A percentile compares a stretch with the other conserved stretches of the same genome.
Evolutionary conservation across 2,113 vertebrate genomes (phyloP).

Genomic region (Porphyrio hochstetteri): DNA sequence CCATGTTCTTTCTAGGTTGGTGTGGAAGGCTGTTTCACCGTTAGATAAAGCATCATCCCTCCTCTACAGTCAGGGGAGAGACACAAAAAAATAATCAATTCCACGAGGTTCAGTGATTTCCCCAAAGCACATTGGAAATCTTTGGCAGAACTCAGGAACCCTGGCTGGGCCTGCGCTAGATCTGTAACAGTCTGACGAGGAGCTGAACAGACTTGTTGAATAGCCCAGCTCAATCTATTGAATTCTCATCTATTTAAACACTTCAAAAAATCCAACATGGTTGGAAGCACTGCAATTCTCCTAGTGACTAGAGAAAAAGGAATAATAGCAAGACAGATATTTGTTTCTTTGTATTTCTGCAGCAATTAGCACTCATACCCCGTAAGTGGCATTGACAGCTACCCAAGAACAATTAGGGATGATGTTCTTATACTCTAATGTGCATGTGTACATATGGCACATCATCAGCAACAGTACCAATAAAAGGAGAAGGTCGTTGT

Average conservation of each 20-base stretch:
- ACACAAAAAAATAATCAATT: not conserved
- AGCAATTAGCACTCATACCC: constrained; percentile 33
- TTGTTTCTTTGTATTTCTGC: constrained; percentile 35
- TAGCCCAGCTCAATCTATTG: not conserved
- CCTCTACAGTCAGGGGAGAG: not conserved
- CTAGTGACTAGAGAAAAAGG: not conserved
- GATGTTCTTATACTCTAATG: constrained; percentile 37
- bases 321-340: constrained; percentile 20
- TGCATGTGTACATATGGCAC: constrained; percentile 53
- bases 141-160: not conserved
- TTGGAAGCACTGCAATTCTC: not conserved
- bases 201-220: constrained; percentile 1
- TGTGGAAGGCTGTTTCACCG: not conserved
- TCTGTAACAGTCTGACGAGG: not conserved
- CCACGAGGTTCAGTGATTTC: not conserved
- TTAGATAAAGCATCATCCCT: not conserved
- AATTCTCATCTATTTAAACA: constrained; percentile 32
- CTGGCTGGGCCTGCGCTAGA: not conserved
- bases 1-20: not conserved
- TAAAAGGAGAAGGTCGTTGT: constrained; percentile 28
- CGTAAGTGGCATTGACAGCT: constrained; percentile 32
- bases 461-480: constrained; percentile 34
- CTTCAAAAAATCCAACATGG: not conserved
- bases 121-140: not conserved
- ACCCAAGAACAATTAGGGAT: constrained; percentile 44